Conservation (phyloP, 2,113 vertebrate species). For the Camarhynchus parvulus region DNA sequence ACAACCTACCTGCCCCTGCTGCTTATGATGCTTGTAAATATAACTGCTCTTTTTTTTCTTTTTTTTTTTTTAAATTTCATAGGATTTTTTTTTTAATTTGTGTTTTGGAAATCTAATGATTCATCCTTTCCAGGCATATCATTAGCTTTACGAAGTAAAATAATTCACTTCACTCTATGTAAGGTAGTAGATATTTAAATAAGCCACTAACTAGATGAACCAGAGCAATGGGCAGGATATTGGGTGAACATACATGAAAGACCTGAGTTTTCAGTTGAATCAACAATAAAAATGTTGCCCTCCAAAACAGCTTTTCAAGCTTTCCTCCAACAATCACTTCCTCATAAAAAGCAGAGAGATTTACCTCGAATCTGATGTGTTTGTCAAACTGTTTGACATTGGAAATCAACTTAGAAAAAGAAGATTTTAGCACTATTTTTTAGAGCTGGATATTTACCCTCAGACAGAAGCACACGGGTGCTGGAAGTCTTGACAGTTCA, state of each 20-base stretch:
- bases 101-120: not conserved
- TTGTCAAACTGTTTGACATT: not conserved
- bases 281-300: not conserved
- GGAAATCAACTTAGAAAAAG: not conserved
- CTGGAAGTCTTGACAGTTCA: not conserved
- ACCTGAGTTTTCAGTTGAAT: not conserved
- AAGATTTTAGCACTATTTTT: not conserved
- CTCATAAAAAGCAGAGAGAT: not conserved
- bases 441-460: not conserved
- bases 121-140: accelerated
- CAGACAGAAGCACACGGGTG: not conserved
- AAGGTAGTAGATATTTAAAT: not conserved
- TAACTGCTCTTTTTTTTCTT: too few species aligned
- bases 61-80: not conserved
- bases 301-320: not conserved
- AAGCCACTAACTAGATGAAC: not conserved
- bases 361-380: not conserved
- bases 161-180: not conserved
- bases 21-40: not conserved
- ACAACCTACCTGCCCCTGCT: not conserved
- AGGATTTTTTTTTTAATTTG: accelerated
- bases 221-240: not conserved
- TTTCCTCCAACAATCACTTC: not conserved
- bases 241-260: accelerated
- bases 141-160: not conserved